phyloP scores from a whole-genome alignment of 2,888 invertebrate genomes.

The Maniola hyperantus region DNA sequence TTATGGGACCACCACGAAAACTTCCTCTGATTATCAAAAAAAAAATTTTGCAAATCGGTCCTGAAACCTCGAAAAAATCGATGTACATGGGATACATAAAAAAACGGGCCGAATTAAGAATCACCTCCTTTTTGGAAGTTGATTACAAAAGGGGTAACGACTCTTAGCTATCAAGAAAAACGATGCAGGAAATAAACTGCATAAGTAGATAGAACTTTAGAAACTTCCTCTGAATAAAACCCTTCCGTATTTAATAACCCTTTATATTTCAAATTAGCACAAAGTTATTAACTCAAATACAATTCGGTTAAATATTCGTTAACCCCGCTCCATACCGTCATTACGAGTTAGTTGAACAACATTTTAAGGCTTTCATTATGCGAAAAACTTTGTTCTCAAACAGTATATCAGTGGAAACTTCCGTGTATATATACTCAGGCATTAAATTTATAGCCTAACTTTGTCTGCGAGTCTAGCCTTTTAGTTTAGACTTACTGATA shows the following conservation, averaged over 20 bases:
- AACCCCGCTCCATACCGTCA: slow-evolving; percentile 12
- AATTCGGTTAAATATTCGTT: slow-evolving; percentile 24
- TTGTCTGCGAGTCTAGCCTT: slow-evolving; percentile 46
- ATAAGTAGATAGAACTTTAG: neutral
- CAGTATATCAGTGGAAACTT: slow-evolving; percentile 43
- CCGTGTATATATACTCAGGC: slow-evolving; percentile 43
- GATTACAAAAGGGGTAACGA: too few species aligned
- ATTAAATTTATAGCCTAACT: slow-evolving; percentile 63
- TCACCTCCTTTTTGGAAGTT: too few species aligned
- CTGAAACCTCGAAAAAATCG: too few species aligned
- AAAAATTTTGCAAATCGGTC: too few species aligned
- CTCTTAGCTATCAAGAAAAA: too few species aligned
- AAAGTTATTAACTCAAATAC: neutral
- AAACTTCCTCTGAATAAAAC: neutral
- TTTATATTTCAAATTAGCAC: neutral
- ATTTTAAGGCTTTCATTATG: slow-evolving; percentile 38
- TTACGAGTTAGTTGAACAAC: slow-evolving; percentile 26
- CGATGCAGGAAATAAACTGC: too few species aligned
- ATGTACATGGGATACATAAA: too few species aligned
- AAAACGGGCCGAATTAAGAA: too few species aligned
- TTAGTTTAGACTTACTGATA: slow-evolving; percentile 48
- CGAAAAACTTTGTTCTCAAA: slow-evolving; percentile 41
- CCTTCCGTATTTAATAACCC: neutral
- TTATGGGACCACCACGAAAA: too few species aligned
- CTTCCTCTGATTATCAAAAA: too few species aligned